Conservation (phyloP, 2,797 vertebrate species). For the Darevskia mixta region DNA sequence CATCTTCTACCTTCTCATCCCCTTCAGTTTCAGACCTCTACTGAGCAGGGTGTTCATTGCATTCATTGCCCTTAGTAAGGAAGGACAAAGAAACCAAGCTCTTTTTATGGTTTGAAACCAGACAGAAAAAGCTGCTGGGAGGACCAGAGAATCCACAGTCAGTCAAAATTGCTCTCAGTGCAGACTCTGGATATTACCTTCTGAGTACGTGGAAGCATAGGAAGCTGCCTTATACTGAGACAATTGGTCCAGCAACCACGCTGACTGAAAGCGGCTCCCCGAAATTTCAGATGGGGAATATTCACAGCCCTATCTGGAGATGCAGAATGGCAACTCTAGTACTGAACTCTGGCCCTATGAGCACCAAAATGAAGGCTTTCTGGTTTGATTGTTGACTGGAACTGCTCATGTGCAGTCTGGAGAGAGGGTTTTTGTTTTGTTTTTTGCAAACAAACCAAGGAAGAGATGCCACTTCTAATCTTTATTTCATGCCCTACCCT, state of each 20-base stretch:
- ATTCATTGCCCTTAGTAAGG: background rate
- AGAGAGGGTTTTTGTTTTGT: background rate
- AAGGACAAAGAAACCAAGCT: background rate
- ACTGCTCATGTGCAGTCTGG: background rate
- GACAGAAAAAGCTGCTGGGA: background rate
- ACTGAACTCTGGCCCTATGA: background rate
- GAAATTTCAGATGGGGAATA: no score
- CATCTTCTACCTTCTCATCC: background rate
- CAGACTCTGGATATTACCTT: background rate
- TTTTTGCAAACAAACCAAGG: background rate
- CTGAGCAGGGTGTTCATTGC: background rate
- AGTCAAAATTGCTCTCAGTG: background rate
- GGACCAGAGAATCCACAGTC: background rate
- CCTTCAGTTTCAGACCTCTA: background rate
- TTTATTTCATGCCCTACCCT: background rate
- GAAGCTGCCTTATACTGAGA: no score
- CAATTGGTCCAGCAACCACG: no score
- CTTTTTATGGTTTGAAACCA: background rate
- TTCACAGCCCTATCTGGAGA: no score
- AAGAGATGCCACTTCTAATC: background rate
- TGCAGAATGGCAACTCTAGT: no score
- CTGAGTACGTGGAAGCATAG: no score
- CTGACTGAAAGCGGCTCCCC: no score
- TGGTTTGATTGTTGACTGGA: background rate
- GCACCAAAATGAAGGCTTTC: background rate